Evolutionary conservation across 1,140 invertebrate genomes (phyloP), one percentile per base, ranked within the genome.

Genomic region (Diorhabda carinulata): DNA sequence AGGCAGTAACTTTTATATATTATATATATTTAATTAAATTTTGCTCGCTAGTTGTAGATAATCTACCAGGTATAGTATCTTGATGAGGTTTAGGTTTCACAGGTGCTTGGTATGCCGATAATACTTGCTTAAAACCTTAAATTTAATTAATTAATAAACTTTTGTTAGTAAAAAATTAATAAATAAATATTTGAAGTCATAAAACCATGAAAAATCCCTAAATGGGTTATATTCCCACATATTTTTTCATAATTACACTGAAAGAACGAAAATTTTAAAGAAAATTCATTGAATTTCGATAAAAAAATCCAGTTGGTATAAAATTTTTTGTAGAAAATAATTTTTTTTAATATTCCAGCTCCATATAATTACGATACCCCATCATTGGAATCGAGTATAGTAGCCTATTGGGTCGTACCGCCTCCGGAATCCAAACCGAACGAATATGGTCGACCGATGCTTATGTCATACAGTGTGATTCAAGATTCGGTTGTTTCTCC

Each of bases 401-500:
- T 92, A 64, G 91, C 93, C 66, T 98, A 93, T 80, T 98, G 96
- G 95, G 95, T 97, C 2, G 89, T 96, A 83, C 95, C 96, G 25
- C 95, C 96, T 9, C 91, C 92, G 45, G 96, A 98, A 83, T 92
- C 92, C 76, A 88, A 92, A 75, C 93, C 93, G 3, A 89, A 92
- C 47, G 95, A 98, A 80, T 96, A 96, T 83, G 94, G 94, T 0
- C 87, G 92, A 47, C 95, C 96, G 2, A 92, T 97, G 88, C 83
- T 92, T 6, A 90, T 98, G 82, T 91, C 91, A 73, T 96, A 94
- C 74, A 92, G 88, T 68, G 87, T 95, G 64, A 83, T 90, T 4
- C 90, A 94, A 75, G 95, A 97, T 79, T 88, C 89, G 45, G 91
- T 91, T 77, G 83, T 97, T 52, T 89, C 92, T 10, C 87, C 91